A percentile compares a stretch with the other conserved stretches of the same genome.
These are phyloP conservation scores for Bellardia bayeri DNA, from an alignment of 2,888 invertebrate genomes.

Conservation along the genomic window DNA sequence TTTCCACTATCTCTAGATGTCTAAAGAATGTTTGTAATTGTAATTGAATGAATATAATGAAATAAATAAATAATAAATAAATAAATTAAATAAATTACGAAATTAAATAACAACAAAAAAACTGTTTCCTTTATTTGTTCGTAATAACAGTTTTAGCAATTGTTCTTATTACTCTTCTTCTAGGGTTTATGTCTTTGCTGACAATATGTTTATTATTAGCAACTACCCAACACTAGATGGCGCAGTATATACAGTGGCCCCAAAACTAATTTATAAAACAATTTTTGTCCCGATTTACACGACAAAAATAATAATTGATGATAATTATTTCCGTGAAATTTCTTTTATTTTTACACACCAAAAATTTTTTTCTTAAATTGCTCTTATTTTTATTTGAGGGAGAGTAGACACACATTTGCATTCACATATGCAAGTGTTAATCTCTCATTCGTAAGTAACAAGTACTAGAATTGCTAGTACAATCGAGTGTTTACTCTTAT, in stretches of 20 bases:
- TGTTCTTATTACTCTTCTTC: background rate
- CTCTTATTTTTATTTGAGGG: no score
- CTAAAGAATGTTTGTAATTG: constrained; percentile 69
- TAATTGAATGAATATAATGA: constrained; percentile 60
- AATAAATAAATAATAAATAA: constrained; percentile 22
- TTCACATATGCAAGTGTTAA: no score
- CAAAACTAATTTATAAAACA: background rate
- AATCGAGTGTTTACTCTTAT: no score
- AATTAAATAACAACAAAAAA: constrained; percentile 6
- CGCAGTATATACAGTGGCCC: background rate
- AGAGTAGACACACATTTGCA: no score
- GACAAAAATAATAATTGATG: no score
- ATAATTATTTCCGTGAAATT: no score
- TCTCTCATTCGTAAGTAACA: no score
- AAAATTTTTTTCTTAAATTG: no score
- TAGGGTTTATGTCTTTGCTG: background rate
- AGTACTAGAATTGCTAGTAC: no score
- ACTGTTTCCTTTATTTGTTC: background rate
- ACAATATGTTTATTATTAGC: background rate
- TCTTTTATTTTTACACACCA: no score
- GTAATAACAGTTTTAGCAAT: background rate
- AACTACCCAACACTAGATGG: background rate
- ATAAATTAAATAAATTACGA: constrained; percentile 41
- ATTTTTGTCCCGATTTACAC: no score
- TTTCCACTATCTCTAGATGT: constrained; percentile 72